phyloP scores from a whole-genome alignment of 2,888 invertebrate species.

The Leptinotarsa tumamoca region DNA sequence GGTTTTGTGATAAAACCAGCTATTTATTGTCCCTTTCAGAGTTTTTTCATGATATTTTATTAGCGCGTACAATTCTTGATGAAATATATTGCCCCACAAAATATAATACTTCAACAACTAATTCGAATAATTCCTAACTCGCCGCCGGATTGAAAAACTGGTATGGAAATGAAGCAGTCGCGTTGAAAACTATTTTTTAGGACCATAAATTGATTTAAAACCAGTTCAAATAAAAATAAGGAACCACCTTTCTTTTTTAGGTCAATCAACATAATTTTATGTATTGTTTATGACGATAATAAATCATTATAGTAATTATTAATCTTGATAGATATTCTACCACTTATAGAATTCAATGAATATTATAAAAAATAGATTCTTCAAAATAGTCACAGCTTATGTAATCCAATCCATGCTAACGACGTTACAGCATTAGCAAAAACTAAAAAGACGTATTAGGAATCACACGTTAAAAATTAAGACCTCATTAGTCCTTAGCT shows the following conservation, averaged over 20 bases:
- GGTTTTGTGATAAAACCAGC: slow-evolving; percentile 27
- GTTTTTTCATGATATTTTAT: slow-evolving; percentile 13
- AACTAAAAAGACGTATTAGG: too few relatives aligned
- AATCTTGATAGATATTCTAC: too few relatives aligned
- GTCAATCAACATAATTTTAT: not conserved
- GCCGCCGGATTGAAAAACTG: slow-evolving; percentile 10
- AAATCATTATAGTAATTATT: too few relatives aligned
- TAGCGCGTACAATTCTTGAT: not conserved
- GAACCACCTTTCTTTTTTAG: not conserved
- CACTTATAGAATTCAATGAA: too few relatives aligned
- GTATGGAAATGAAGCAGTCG: slow-evolving; percentile 18
- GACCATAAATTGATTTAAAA: not conserved
- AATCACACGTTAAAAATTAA: too few relatives aligned
- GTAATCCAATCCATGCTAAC: too few relatives aligned
- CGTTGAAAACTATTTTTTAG: slow-evolving; percentile 14
- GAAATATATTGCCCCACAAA: slow-evolving; percentile 2
- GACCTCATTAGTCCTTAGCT: too few relatives aligned
- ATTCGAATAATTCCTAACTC: slow-evolving; percentile 15
- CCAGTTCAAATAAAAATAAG: slow-evolving; percentile 1
- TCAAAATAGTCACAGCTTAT: too few relatives aligned
- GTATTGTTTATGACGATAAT: not conserved
- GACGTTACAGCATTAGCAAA: too few relatives aligned
- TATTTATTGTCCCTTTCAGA: slow-evolving; percentile 20
- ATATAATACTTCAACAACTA: slow-evolving; percentile 8
- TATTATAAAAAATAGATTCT: too few relatives aligned